Percentiles rank a stretch among this genome's conserved stretches.
These are phyloP conservation scores for Cossypha niveicapilla DNA, from an alignment of 2,797 vertebrate species.

Conservation along the genomic window DNA sequence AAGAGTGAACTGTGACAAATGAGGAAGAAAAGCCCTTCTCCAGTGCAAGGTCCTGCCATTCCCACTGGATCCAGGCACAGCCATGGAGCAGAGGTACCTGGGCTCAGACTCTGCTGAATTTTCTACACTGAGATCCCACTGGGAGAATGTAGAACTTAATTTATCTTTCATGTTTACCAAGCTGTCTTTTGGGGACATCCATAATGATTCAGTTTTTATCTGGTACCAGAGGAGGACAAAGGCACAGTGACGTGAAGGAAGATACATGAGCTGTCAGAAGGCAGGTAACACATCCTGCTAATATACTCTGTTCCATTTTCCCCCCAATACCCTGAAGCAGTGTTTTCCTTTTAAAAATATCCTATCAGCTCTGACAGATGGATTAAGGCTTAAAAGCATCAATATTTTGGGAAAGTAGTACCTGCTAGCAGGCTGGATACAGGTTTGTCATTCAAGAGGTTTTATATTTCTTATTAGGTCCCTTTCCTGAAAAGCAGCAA, in stretches of 20 bases:
- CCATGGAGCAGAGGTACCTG: not conserved
- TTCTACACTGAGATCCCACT: fast-evolving
- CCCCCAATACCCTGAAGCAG: not conserved
- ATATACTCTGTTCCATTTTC: conserved; percentile 24
- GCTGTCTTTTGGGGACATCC: conserved; percentile 34
- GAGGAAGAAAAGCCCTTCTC: not conserved
- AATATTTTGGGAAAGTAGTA: conserved; percentile 46
- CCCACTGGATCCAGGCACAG: not conserved
- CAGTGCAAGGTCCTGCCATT: not conserved
- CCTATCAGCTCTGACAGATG: conserved; percentile 56
- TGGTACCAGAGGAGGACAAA: conserved; percentile 51
- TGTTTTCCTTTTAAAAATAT: conserved; percentile 57
- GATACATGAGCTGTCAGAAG: conserved; percentile 54
- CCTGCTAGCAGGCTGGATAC: conserved; percentile 9
- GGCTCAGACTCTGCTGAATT: not conserved
- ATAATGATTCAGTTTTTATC: conserved; percentile 59
- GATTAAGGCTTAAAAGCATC: conserved; percentile 60
- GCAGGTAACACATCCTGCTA: conserved; percentile 57
- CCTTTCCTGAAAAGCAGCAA: conserved; percentile 6
- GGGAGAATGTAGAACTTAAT: conserved; percentile 24
- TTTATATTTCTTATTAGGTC: conserved; percentile 24
- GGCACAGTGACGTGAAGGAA: conserved; percentile 1
- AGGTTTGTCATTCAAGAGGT: conserved; percentile 43
- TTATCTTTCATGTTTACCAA: conserved; percentile 34
- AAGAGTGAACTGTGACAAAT: not conserved